Percentiles rank a stretch among this genome's conserved stretches.
Conservation (phyloP, 2,888 invertebrate species). For the Anarsia innoxiella region DNA sequence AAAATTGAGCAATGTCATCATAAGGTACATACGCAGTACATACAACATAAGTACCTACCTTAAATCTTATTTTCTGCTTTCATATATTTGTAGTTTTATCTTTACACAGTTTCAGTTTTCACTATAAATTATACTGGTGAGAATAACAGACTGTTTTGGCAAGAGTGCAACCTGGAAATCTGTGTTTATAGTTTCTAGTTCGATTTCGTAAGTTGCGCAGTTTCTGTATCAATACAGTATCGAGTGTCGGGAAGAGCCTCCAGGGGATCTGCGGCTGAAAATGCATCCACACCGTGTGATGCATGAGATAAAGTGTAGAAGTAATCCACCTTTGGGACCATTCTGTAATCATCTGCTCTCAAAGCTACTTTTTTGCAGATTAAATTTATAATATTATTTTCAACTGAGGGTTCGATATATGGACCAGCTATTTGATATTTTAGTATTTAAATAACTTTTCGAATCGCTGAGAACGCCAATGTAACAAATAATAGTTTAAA, state of each 20-base stretch:
- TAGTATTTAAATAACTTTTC: too few relatives aligned
- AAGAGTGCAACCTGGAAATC: conserved; percentile 12
- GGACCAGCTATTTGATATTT: too few relatives aligned
- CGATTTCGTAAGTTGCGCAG: conserved; percentile 20
- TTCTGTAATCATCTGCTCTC: conserved; percentile 51
- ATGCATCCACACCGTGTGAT: conserved; percentile 50
- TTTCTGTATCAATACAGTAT: conserved; percentile 27
- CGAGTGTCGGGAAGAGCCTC: conserved; percentile 25
- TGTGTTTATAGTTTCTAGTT: conserved; percentile 23
- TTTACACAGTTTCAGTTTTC: too few relatives aligned
- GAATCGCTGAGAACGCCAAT: too few relatives aligned
- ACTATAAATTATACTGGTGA: neutral
- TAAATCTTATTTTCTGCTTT: too few relatives aligned
- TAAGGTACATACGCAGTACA: too few relatives aligned
- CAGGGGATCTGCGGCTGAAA: conserved; percentile 39
- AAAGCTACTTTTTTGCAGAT: conserved; percentile 13
- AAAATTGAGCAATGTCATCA: neutral
- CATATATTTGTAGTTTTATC: too few relatives aligned
- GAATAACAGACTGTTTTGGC: conserved; percentile 9
- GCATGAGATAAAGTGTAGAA: conserved; percentile 52
- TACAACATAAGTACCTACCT: too few relatives aligned
- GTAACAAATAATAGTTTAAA: too few relatives aligned
- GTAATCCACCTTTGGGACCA: conserved; percentile 44
- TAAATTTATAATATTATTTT: conserved; percentile 1
- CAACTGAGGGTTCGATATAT: too few relatives aligned